A percentile compares a stretch with the other conserved stretches of the same genome.
phyloP scores from a whole-genome alignment of 2,113 vertebrate genomes.

The Megaceryle torquata region DNA sequence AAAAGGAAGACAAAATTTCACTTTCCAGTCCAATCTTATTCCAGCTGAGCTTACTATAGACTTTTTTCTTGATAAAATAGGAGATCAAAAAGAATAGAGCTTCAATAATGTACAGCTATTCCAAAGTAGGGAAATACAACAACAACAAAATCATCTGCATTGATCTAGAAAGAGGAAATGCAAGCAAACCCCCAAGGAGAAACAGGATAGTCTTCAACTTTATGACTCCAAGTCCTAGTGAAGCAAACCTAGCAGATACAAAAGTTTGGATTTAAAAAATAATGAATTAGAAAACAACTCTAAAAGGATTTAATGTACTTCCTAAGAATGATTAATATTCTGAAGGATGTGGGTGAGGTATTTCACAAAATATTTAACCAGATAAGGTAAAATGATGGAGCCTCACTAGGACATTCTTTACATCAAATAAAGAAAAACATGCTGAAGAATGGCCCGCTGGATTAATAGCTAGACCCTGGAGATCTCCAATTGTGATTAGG shows the following conservation, averaged over 20 bases:
- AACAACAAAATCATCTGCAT: not conserved
- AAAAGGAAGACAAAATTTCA: not conserved
- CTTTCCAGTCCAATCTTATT: not conserved
- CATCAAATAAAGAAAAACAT: not conserved
- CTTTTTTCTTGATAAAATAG: conserved; percentile 1
- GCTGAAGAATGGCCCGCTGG: not conserved
- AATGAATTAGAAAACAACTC: not conserved
- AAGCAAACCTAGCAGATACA: not conserved
- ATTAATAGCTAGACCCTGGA: not conserved
- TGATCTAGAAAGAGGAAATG: not conserved
- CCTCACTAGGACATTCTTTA: not conserved
- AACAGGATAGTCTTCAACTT: not conserved
- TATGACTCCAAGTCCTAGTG: not conserved
- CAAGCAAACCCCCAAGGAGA: not conserved
- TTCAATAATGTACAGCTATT: not conserved
- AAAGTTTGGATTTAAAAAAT: not conserved
- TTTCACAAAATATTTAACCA: not conserved
- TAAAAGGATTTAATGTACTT: not conserved
- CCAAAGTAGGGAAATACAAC: not conserved
- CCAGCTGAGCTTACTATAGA: not conserved
- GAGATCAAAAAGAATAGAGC: not conserved
- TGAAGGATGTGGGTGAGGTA: not conserved
- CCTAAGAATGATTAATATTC: not conserved
- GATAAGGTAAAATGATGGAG: not conserved
- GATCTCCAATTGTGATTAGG: not conserved